Evolutionary conservation across 2,797 vertebrate species (phyloP).

Genomic region (Tragopan temminckii): DNA sequence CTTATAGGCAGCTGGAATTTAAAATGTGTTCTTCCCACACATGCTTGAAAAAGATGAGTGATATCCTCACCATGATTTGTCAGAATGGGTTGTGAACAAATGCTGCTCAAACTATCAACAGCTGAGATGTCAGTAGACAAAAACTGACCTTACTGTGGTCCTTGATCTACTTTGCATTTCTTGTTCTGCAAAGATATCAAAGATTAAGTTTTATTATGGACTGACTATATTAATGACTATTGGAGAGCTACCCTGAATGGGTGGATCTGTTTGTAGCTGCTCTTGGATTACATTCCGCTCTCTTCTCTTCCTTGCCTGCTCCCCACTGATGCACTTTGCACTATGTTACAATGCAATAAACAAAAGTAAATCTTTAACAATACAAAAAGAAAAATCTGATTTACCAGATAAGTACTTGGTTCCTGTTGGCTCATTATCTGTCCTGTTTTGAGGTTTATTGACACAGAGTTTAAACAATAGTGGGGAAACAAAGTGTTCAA

Average conservation of each 20-base stretch:
- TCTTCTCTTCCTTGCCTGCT: neutral
- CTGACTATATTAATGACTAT: neutral
- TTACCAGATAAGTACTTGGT: conserved; percentile 45
- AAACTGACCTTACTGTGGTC: neutral
- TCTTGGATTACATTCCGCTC: neutral
- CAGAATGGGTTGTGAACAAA: neutral
- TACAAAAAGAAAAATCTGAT: neutral
- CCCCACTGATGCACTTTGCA: neutral
- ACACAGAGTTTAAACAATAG: neutral
- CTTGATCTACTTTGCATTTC: neutral
- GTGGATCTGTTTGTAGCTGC: neutral
- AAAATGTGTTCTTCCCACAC: neutral
- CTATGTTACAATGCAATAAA: neutral
- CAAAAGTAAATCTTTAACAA: conserved; percentile 34
- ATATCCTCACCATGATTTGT: neutral
- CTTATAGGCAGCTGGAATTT: neutral
- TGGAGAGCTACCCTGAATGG: neutral
- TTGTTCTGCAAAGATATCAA: neutral
- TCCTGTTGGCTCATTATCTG: neutral
- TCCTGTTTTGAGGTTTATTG: neutral
- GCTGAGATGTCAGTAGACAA: neutral
- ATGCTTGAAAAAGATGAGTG: neutral
- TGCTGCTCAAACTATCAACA: neutral
- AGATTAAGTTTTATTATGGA: neutral
- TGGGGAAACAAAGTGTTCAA: neutral